Conservation (phyloP, 2,888 invertebrate species). For the Melanchra persicariae region DNA sequence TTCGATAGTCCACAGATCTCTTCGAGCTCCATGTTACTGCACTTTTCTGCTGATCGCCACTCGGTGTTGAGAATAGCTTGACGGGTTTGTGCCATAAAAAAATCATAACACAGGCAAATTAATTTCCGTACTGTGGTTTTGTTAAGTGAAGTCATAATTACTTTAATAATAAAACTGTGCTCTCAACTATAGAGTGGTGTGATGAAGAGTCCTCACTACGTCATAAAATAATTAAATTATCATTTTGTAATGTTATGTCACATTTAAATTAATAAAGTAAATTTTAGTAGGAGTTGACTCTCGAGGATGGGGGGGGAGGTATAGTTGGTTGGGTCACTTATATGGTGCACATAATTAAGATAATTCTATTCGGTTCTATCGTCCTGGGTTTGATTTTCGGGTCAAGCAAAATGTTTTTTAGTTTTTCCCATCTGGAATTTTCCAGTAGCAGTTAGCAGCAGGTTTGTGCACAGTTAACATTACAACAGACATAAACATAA, state of each 20-base stretch:
- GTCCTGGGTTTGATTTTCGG: too few relatives aligned
- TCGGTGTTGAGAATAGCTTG: background rate
- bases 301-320: too few relatives aligned
- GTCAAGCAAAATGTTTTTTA: too few relatives aligned
- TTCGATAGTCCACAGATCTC: too few relatives aligned
- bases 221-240: conserved; percentile 8
- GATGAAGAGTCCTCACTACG: background rate
- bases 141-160: background rate
- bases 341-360: too few relatives aligned
- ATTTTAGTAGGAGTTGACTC: conserved; percentile 19
- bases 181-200: background rate
- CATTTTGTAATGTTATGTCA: background rate
- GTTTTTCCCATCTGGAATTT: too few relatives aligned
- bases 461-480: too few relatives aligned
- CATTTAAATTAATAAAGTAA: conserved; percentile 19
- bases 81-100: background rate
- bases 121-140: background rate
- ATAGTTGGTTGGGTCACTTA: too few relatives aligned
- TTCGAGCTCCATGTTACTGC: background rate
- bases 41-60: background rate
- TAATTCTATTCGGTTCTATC: too few relatives aligned
- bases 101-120: background rate
- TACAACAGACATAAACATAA: too few relatives aligned
- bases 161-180: background rate
- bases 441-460: too few relatives aligned